Base-by-base conservation (phyloP, 2,797 vertebrate genomes). In the Gastrophryne carolinensis region DNA sequence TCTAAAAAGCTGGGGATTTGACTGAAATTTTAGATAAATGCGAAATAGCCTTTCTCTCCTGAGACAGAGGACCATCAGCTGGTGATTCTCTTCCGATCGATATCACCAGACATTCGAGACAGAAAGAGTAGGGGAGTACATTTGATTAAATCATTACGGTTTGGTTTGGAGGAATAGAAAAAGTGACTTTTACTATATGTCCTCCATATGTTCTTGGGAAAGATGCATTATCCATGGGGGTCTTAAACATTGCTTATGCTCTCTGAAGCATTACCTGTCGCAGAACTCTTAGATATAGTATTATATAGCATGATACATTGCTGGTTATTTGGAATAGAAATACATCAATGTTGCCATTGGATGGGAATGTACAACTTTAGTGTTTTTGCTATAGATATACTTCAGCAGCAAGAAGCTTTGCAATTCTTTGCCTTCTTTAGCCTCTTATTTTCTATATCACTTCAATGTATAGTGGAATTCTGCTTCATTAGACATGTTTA, bases 101-200 rank as follows among this genome's bases (percentile, higher is more conserved):
- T 78, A 78, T 71, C 29, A 19, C 24, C 11, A 72, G 75, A 78
- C 67, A 78, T 72, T 54, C 65, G 75, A 78, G 67, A 72, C 75
- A 72, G 75, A 67, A 78, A 78, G 67, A 63, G 67, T 49, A 70
- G 19, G 52, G 66, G 67, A 64, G 66, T 47, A 64, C 58, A 27
- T 71, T 77, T 34, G 67, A 23, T 78, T 52, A 72, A 65, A 72
- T 78, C 67, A 78, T 78, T 78, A 78, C 35, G 58, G 58, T 52
- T 78, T 58, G 50, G 67, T 71, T 58, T 65, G 65, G 67, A 78
- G 61, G 52, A 58, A 37, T 71, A 50, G 74, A 78, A 78, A 62
- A 70, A 47, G 19, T 65, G 67, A 72, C 75, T 72, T 78, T 78
- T 78, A 56, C 72, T 57, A 58, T 65, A 54, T 65, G 75, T 69